Evolutionary conservation across 2,113 vertebrate species (phyloP), one percentile per base, ranked within the genome.

Genomic region (Tragelaphus scriptus): DNA sequence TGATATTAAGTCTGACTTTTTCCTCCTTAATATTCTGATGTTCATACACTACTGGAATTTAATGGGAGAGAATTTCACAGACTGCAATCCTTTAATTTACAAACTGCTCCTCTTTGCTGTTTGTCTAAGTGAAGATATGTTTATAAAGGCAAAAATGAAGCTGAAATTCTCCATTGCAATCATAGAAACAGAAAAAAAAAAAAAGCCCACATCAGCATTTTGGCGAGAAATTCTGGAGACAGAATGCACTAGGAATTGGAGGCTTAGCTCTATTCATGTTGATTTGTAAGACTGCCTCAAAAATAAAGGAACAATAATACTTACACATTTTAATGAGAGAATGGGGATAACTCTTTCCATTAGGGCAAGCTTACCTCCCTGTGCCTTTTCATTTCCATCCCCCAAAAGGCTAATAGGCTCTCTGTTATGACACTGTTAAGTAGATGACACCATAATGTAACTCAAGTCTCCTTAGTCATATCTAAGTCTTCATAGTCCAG

Each of bases 141-240:
- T 93, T 88, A 56, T 55, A 93, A 94, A 94, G 63, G 89, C 86
- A 97, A 93, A 97, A 96, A 85, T 68, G 55, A 97, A 91, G 53
- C 65, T 84, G 12, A 96, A 58, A 10, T 81, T 88, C 32, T 86
- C 56, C 53, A 6, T 40, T 88, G 93, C 25, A 95, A 89, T 77
- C 79, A 91, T 1, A 90, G 51, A 93, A 87, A 91, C 8, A 28
- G 63, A n/a, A 77, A 58, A 56, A 92, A 82, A 93, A 63, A 56
- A 94, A 92, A 3, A 77, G 47, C 17, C 13, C 12, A 75, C 51
- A 13, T 92, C 63, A 59, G 53, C 87, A 68, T 90, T 95, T 88
- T 65, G 26, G 28, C 19, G 71, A 63, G 58, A 96, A 92, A 88
- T 93, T 85, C 80, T 85, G 23, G 95, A 86, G 87, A 93, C 30